phyloP scores from a whole-genome alignment of 2,888 invertebrate species.

The Adelognathus sp. region DNA sequence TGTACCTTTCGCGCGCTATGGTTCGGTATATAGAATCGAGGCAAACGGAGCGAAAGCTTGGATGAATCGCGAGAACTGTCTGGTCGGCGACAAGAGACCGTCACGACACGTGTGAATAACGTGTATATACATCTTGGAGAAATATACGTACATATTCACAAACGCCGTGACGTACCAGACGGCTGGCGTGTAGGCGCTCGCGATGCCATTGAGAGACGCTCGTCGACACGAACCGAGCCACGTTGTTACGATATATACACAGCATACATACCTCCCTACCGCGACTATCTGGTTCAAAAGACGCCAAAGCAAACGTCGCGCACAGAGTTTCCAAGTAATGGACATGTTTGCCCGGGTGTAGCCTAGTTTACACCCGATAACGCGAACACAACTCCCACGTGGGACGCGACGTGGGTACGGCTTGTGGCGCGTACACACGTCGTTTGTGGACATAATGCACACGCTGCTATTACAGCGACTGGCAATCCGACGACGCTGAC shows the following conservation, averaged over 20 bases:
- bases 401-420: slow-evolving; percentile 36
- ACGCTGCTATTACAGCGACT: background rate
- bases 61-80: slow-evolving; percentile 36
- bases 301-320: slow-evolving; percentile 58
- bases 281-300: slow-evolving; percentile 48
- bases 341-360: slow-evolving; percentile 71
- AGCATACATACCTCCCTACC: slow-evolving; percentile 12
- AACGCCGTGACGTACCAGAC: background rate
- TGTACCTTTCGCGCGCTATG: background rate
- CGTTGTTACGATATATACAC: no score
- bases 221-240: slow-evolving; percentile 6
- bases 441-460: background rate
- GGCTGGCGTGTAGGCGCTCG: background rate
- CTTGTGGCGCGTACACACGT: slow-evolving; percentile 16
- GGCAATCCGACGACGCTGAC: background rate
- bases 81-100: slow-evolving; percentile 12
- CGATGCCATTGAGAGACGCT: slow-evolving; percentile 11
- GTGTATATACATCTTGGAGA: no score
- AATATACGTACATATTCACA: background rate
- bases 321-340: slow-evolving; percentile 66
- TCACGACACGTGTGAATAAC: slow-evolving; percentile 19
- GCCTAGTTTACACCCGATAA: slow-evolving; percentile 70
- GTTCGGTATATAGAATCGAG: slow-evolving; percentile 7
- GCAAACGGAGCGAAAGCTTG: slow-evolving; percentile 45
- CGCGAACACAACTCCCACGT: slow-evolving; percentile 60